Conservation (phyloP, 2,797 vertebrate species). For the Denticeps clupeoides region DNA sequence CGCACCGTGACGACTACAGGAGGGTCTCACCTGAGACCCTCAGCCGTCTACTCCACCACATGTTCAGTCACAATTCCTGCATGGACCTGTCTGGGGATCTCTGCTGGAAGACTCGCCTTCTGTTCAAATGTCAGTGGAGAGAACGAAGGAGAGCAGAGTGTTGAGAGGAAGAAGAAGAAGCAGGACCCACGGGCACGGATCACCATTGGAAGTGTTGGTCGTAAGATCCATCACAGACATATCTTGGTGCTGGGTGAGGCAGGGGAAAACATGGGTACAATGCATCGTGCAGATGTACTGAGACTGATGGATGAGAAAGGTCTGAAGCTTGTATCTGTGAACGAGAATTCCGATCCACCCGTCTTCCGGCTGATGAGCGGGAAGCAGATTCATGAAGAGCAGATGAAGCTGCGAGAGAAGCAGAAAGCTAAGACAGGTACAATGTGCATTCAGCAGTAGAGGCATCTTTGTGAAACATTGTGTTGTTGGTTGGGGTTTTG, state of each 20-base stretch:
- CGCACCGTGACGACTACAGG: too few relatives aligned
- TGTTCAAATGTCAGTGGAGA: too few relatives aligned
- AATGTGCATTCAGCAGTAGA: too few relatives aligned
- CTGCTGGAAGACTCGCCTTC: too few relatives aligned
- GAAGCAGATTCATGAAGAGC: conserved; percentile 74
- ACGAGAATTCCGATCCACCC: conserved; percentile 57
- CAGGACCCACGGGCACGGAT: conserved; percentile 18
- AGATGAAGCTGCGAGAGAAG: conserved; percentile 61
- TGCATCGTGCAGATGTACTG: conserved; percentile 71
- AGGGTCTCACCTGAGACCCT: too few relatives aligned
- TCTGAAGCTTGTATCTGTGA: conserved; percentile 68
- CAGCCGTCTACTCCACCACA: too few relatives aligned
- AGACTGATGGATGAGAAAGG: conserved; percentile 63
- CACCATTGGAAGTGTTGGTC: conserved; percentile 60
- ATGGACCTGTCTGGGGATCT: too few relatives aligned
- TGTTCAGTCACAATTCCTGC: too few relatives aligned
- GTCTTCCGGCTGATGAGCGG: conserved; percentile 81
- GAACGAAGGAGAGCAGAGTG: too few relatives aligned
- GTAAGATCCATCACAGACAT: conserved; percentile 64
- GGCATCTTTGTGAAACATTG: background rate
- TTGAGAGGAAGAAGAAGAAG: too few relatives aligned
- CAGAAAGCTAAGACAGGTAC: conserved; percentile 68
- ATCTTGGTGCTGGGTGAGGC: conserved; percentile 64
- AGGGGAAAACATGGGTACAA: conserved; percentile 67
- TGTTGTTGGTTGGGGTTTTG: too few relatives aligned